phyloP scores from a whole-genome alignment of 64 coral and sea anemone species.

The Actinia tenebrosa region DNA sequence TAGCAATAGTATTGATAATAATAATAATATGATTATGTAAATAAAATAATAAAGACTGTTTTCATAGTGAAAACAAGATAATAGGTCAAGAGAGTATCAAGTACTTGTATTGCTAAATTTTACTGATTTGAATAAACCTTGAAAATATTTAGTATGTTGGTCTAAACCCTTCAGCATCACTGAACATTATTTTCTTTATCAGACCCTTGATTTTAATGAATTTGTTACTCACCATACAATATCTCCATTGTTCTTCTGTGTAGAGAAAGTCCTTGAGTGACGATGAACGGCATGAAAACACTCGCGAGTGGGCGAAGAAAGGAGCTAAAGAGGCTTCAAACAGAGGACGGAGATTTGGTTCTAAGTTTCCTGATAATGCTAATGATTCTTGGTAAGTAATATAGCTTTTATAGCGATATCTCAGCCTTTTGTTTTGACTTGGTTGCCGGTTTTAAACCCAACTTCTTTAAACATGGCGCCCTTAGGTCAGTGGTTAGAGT shows the following conservation, averaged over 20 bases:
- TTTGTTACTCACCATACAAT: background rate
- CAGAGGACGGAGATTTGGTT: background rate
- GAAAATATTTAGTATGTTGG: too few species aligned
- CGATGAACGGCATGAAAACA: background rate
- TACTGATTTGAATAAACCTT: too few species aligned
- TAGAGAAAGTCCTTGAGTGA: background rate
- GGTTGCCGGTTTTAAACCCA: background rate
- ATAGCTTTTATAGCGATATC: background rate
- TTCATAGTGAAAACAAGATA: too few species aligned
- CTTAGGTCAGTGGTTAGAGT: background rate
- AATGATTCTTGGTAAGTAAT: background rate
- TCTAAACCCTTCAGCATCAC: too few species aligned
- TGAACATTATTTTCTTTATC: too few species aligned
- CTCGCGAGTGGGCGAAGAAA: background rate
- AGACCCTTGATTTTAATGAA: too few species aligned
- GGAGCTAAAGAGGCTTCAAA: background rate
- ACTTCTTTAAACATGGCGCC: background rate
- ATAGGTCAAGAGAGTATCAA: too few species aligned
- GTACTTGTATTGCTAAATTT: too few species aligned
- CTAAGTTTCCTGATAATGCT: background rate
- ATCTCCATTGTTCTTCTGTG: background rate
- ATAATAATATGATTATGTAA: too few species aligned
- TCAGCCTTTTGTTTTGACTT: background rate
- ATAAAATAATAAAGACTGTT: too few species aligned
- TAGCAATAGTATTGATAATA: background rate